Percentiles rank a stretch among this genome's conserved stretches.
phyloP scores from a whole-genome alignment of 2,888 invertebrate genomes.

The Phanerotoma sp. region DNA sequence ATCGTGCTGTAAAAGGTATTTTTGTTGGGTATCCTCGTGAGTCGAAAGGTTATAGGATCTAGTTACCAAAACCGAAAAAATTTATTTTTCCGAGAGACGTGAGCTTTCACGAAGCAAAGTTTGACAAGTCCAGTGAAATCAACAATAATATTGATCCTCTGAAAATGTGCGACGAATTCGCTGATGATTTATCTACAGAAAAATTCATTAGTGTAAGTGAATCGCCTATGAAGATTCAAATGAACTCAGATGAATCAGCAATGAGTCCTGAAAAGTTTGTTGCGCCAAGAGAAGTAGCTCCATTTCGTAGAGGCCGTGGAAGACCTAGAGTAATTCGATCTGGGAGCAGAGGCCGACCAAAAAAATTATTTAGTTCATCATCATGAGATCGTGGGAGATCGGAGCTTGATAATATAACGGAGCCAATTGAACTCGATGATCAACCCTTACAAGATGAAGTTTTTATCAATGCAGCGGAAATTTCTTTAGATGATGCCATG shows the following conservation, averaged over 20 bases:
- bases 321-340: conserved; percentile 13
- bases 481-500: not conserved
- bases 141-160: not conserved
- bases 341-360: conserved; percentile 15
- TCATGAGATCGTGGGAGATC: not conserved
- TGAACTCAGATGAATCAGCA: too few species aligned
- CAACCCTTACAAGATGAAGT: not conserved
- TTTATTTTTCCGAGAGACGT: not conserved
- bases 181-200: too few species aligned
- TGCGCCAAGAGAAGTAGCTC: conserved; percentile 12
- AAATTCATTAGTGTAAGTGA: too few species aligned
- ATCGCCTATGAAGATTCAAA: too few species aligned
- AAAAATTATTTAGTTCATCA: not conserved
- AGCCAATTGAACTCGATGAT: too few species aligned
- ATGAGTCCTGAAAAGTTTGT: too few species aligned
- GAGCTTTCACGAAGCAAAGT: not conserved
- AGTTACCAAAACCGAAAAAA: not conserved
- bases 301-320: not conserved
- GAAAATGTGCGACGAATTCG: too few species aligned
- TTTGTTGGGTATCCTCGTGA: not conserved
- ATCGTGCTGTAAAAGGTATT: too few species aligned
- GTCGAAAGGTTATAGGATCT: not conserved
- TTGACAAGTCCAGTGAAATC: not conserved
- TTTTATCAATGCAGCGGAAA: not conserved
- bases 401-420: not conserved